Percentiles rank a stretch among this genome's conserved stretches.
Conservation (phyloP, 2,888 invertebrate genomes). For the Megamerina dolium region DNA sequence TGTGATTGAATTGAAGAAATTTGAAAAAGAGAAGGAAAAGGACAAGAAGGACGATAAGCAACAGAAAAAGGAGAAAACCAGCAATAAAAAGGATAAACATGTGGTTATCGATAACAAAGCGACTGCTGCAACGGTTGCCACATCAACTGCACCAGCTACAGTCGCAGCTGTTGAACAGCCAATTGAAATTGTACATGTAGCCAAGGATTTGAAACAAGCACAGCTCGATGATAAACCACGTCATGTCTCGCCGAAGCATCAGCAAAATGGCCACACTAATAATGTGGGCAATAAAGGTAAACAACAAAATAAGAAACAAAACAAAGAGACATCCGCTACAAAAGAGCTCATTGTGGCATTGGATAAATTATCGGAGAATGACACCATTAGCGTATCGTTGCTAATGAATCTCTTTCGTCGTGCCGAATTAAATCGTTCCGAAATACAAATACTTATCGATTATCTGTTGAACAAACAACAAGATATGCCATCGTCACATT, state of each 20-base stretch:
- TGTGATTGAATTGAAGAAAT: slow-evolving; percentile 52
- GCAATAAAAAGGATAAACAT: slow-evolving; percentile 19
- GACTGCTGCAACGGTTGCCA: slow-evolving; percentile 7
- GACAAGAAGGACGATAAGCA: slow-evolving; percentile 29
- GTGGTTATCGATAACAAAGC: too few species aligned
- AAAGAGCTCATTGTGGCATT: slow-evolving; percentile 37
- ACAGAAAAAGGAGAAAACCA: slow-evolving; percentile 25
- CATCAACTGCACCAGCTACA: slow-evolving; percentile 10
- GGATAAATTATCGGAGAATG: slow-evolving; percentile 59
- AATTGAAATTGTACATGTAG: slow-evolving; percentile 26
- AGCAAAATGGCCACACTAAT: slow-evolving; percentile 42
- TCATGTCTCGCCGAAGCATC: slow-evolving; percentile 41
- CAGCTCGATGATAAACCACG: slow-evolving; percentile 29
- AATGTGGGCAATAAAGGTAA: slow-evolving; percentile 27
- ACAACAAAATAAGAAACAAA: slow-evolving; percentile 53
- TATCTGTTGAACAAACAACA: slow-evolving; percentile 83
- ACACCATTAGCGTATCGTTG: slow-evolving; percentile 64
- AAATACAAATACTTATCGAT: slow-evolving; percentile 85
- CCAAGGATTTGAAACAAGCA: slow-evolving; percentile 36
- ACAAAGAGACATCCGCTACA: slow-evolving; percentile 50
- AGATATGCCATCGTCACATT: slow-evolving; percentile 66
- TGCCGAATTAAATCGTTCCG: slow-evolving; percentile 75
- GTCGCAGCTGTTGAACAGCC: slow-evolving; percentile 20
- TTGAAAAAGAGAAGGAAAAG: slow-evolving; percentile 31
- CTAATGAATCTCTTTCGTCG: slow-evolving; percentile 70